phyloP scores from a whole-genome alignment of 2,888 invertebrate species.

The Drosophila lacicola region DNA sequence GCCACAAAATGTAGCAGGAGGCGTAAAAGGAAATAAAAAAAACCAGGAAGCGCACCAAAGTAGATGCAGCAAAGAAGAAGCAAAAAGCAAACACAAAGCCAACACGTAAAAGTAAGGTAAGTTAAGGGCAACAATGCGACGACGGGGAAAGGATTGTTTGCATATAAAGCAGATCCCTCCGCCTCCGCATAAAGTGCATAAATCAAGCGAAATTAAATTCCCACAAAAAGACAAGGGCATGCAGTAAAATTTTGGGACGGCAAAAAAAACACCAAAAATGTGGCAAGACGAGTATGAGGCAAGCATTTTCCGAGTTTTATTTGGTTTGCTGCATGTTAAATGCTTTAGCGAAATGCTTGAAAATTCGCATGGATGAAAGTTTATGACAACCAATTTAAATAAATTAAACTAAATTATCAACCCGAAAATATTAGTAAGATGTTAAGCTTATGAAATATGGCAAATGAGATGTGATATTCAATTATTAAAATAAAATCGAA shows the following conservation, averaged over 20 bases:
- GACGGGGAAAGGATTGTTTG: conserved; percentile 44
- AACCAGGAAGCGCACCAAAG: conserved; percentile 29
- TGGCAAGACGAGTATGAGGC: conserved; percentile 42
- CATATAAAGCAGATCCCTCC: conserved; percentile 51
- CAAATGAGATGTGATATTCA: not conserved
- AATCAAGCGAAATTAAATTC: conserved; percentile 79
- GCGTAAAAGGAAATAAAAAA: conserved; percentile 58
- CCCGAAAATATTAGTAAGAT: not conserved
- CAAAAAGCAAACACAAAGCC: conserved; percentile 56
- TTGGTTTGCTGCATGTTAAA: conserved; percentile 45
- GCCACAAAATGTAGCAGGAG: conserved; percentile 56
- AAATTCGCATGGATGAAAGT: conserved; percentile 8
- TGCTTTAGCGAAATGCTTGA: conserved; percentile 35
- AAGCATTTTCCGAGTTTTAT: conserved; percentile 49
- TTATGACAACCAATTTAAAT: conserved; percentile 5
- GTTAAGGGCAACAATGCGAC: conserved; percentile 49
- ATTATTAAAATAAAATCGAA: not conserved
- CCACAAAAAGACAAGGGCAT: conserved; percentile 38
- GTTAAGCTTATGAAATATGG: not conserved
- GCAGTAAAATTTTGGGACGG: conserved; percentile 19
- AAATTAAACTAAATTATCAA: not conserved
- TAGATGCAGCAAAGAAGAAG: conserved; percentile 31
- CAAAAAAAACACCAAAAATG: conserved; percentile 21
- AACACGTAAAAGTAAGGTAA: conserved; percentile 58
- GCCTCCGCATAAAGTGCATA: conserved; percentile 68